Percentiles rank a stretch among this genome's conserved stretches.
phyloP scores from a whole-genome alignment of 2,113 vertebrate genomes.

The Neolamprologus sp. region DNA sequence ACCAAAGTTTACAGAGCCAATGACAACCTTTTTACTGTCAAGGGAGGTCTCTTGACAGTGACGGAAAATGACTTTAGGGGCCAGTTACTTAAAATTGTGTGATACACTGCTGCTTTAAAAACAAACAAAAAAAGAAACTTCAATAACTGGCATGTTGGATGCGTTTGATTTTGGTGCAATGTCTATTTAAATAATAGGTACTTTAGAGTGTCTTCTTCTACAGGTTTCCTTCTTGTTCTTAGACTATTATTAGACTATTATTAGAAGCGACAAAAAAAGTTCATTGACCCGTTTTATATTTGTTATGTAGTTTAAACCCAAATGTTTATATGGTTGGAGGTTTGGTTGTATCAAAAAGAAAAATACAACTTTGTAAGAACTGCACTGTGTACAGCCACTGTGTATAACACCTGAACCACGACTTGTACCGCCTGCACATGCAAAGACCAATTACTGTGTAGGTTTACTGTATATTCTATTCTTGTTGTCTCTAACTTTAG shows the following conservation, averaged over 20 bases:
- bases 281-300: background rate
- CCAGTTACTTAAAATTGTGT: background rate
- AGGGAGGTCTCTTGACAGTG: background rate
- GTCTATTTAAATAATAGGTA: background rate
- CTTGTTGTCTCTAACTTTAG: slow-evolving; percentile 68
- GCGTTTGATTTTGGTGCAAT: background rate
- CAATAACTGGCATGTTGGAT: background rate
- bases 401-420: background rate
- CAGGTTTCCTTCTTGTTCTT: background rate
- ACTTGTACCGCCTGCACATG: slow-evolving; percentile 15
- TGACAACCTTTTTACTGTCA: slow-evolving; percentile 17
- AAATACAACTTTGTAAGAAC: background rate
- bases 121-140: background rate
- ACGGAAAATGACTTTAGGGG: background rate
- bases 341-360: background rate
- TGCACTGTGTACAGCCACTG: background rate
- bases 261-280: background rate
- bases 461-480: slow-evolving; percentile 45
- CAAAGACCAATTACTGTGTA: slow-evolving; percentile 41
- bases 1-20: slow-evolving; percentile 33
- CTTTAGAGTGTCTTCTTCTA: background rate
- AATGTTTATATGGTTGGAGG: background rate
- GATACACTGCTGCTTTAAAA: background rate
- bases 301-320: background rate
- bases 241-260: background rate